A percentile compares a stretch with the other conserved stretches of the same genome.
These are phyloP conservation scores for Hypanus sabinus DNA, from an alignment of 2,113 vertebrate species.

Conservation along the genomic window DNA sequence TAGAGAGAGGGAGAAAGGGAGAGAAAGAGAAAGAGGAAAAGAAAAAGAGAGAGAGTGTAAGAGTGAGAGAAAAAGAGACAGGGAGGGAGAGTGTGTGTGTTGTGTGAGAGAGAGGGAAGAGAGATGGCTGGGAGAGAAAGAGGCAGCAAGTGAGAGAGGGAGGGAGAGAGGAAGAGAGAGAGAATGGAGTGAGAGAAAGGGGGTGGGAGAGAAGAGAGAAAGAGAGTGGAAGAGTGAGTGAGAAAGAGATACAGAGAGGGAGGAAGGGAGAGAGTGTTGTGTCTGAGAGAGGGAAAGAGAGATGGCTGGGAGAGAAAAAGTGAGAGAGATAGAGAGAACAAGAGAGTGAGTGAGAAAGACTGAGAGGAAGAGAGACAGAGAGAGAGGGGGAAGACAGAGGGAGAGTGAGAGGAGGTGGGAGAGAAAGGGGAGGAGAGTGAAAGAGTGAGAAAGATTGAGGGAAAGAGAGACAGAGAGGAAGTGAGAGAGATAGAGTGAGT, in stretches of 20 bases:
- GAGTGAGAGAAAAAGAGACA: constrained; percentile 24
- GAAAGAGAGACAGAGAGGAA: not conserved
- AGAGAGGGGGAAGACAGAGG: not conserved
- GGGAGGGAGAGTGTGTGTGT: no score
- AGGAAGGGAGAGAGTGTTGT: no score
- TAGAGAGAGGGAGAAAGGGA: not conserved
- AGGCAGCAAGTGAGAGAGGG: no score
- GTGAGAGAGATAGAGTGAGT: not conserved
- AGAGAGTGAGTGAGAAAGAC: constrained; percentile 24
- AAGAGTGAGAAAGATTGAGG: no score
- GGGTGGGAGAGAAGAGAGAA: no score
- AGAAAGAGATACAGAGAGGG: no score
- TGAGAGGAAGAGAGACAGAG: no score
- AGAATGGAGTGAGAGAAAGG: no score
- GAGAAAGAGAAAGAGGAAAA: constrained; percentile 37
- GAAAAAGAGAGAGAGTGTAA: constrained; percentile 24
- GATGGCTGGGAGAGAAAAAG: not conserved
- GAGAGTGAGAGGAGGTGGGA: no score
- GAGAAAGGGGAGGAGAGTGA: no score
- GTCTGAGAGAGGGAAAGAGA: not conserved
- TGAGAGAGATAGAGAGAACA: constrained; percentile 34
- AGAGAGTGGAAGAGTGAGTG: no score
- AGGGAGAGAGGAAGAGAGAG: no score
- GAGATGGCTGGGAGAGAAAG: constrained; percentile 38
- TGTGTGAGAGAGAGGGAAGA: constrained; percentile 8